phyloP scores from a whole-genome alignment of 2,888 invertebrate genomes.

The Leptopilina myrica region DNA sequence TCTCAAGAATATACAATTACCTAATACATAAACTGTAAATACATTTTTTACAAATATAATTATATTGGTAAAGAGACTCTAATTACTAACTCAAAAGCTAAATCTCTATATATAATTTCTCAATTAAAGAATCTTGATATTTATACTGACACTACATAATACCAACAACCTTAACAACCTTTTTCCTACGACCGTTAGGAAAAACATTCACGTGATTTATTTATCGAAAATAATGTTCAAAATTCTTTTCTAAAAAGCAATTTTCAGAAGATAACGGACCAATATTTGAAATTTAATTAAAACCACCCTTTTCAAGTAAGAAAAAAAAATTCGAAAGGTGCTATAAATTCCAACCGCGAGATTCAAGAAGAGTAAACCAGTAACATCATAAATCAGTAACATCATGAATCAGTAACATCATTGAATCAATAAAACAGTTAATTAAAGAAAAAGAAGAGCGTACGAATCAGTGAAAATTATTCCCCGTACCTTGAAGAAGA shows the following conservation, averaged over 20 bases:
- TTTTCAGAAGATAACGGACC: neutral
- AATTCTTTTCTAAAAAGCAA: neutral
- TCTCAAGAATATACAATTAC: neutral
- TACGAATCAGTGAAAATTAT: constrained; percentile 1
- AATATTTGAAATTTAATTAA: neutral
- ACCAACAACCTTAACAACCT: neutral
- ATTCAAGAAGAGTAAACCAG: constrained; percentile 12
- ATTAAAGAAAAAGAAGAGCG: neutral
- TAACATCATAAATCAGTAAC: constrained; percentile 8
- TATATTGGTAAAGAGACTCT: neutral
- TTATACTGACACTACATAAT: no score
- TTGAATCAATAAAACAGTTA: constrained; percentile 27
- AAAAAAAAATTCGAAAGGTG: neutral
- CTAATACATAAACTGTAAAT: neutral
- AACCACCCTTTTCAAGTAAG: neutral
- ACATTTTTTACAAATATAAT: neutral
- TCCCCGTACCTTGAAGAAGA: neutral
- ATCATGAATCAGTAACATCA: constrained; percentile 6
- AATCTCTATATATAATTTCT: neutral
- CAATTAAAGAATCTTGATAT: neutral
- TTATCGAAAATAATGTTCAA: neutral
- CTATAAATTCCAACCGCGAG: neutral
- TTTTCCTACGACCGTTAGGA: neutral
- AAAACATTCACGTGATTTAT: neutral
- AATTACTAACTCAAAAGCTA: neutral